A percentile compares a stretch with the other conserved stretches of the same genome.
Evolutionary conservation across 2,888 invertebrate species (phyloP).

Genomic region (Rotaria socialis): DNA sequence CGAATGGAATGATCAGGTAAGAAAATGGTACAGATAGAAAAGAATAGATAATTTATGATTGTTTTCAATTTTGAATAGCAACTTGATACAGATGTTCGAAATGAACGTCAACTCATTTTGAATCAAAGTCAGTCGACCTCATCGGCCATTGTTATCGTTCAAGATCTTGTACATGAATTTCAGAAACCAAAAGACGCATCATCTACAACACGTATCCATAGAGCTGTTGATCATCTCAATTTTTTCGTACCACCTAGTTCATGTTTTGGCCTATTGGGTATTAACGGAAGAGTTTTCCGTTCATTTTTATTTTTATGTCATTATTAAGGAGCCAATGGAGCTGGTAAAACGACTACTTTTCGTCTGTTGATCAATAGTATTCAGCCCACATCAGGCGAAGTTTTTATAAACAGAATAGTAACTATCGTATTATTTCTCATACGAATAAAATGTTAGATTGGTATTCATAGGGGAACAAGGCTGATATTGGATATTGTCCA

Average conservation of each 20-base stretch:
- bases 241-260: conserved; percentile 63
- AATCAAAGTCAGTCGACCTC: not conserved
- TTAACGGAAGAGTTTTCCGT: not conserved
- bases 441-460: not conserved
- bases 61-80: not conserved
- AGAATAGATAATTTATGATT: not conserved
- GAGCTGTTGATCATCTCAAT: conserved; percentile 61
- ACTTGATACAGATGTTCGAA: conserved; percentile 42
- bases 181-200: conserved; percentile 40
- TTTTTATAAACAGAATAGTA: conserved; percentile 51
- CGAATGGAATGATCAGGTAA: not conserved
- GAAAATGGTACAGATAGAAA: not conserved
- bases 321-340: conserved; percentile 59
- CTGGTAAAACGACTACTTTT: conserved; percentile 61
- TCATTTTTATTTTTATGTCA: conserved; percentile 58
- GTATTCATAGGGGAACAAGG: conserved; percentile 30
- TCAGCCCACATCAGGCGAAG: conserved; percentile 54
- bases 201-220: not conserved
- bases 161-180: conserved; percentile 35
- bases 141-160: conserved; percentile 34
- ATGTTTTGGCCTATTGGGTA: conserved; percentile 74
- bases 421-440: not conserved
- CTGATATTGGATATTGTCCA: conserved; percentile 61
- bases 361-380: conserved; percentile 58
- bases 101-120: conserved; percentile 32